Evolutionary conservation across 2,797 vertebrate species (phyloP).

Genomic region (Cossypha heuglini): DNA sequence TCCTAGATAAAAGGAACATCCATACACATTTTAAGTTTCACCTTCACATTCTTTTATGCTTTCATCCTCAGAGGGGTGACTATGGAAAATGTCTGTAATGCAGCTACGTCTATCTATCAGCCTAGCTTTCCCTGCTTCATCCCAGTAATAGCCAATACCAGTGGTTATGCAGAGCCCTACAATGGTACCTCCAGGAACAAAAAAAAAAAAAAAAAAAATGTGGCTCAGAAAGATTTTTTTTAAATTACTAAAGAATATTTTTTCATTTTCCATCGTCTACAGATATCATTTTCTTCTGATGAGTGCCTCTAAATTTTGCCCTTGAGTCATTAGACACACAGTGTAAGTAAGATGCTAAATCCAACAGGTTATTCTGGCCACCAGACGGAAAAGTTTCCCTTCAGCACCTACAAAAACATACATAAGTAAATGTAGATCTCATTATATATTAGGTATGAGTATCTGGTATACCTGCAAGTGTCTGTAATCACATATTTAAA

Average conservation of each 20-base stretch:
- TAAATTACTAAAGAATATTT: background rate
- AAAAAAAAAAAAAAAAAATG: background rate
- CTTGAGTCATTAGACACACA: background rate
- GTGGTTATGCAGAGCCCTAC: background rate
- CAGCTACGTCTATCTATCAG: conserved; percentile 6
- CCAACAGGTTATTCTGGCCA: background rate
- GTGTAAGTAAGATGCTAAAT: background rate
- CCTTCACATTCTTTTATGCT: conserved; percentile 56
- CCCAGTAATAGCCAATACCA: background rate
- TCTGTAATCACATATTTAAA: background rate
- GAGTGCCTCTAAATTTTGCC: conserved; percentile 30
- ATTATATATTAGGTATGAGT: background rate
- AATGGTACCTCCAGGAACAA: conserved; percentile 20
- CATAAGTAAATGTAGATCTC: background rate
- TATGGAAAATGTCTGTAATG: conserved; percentile 43
- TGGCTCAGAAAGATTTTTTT: background rate
- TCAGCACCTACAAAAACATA: background rate
- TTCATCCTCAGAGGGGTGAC: conserved; percentile 43
- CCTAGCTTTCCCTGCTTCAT: background rate
- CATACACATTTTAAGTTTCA: conserved; percentile 70
- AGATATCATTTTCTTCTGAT: conserved; percentile 20
- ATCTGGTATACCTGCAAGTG: background rate
- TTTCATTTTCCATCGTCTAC: conserved; percentile 18
- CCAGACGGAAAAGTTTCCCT: conserved; percentile 6
- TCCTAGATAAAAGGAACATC: conserved; percentile 66